A percentile compares a stretch with the other conserved stretches of the same genome.
Conservation (phyloP, 2,888 invertebrate genomes). For the Ditylenchus weischeri region DNA sequence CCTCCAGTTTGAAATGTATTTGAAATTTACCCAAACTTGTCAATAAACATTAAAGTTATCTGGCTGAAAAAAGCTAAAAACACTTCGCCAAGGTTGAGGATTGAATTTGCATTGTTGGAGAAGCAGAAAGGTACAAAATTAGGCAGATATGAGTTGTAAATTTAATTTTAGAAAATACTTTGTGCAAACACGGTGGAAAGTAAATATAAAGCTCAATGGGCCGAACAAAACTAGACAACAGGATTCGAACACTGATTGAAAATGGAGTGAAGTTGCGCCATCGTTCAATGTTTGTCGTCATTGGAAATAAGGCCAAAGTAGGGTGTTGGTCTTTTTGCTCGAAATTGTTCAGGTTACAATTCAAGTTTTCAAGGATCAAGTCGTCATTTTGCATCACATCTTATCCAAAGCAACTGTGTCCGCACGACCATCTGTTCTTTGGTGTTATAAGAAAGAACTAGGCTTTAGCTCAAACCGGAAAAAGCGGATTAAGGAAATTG, state of each 20-base stretch:
- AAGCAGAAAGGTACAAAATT: too few relatives aligned
- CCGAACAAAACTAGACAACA: slow-evolving; percentile 77
- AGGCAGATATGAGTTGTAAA: too few relatives aligned
- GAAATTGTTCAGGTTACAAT: too few relatives aligned
- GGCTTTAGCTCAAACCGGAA: slow-evolving; percentile 84
- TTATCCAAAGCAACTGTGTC: slow-evolving; percentile 88
- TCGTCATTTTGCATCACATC: slow-evolving; percentile 95
- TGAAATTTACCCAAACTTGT: too few relatives aligned
- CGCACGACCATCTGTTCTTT: slow-evolving; percentile 85
- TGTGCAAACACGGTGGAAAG: too few relatives aligned
- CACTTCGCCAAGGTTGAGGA: too few relatives aligned
- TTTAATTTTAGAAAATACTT: too few relatives aligned
- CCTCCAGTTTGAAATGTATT: too few relatives aligned
- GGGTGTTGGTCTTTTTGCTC: too few relatives aligned
- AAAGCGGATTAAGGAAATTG: slow-evolving; percentile 79
- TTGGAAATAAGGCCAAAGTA: slow-evolving; percentile 79
- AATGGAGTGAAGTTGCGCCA: slow-evolving; percentile 88
- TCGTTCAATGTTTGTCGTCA: slow-evolving; percentile 86
- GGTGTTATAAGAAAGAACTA: slow-evolving; percentile 97
- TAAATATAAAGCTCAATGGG: neutral
- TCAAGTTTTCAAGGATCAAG: slow-evolving; percentile 73
- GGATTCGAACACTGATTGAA: slow-evolving; percentile 89
- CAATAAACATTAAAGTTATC: too few relatives aligned
- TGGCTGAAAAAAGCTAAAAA: too few relatives aligned
- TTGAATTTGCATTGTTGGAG: too few relatives aligned